Evolutionary conservation across 2,888 invertebrate genomes (phyloP), one percentile per base, ranked within the genome.

Genomic region (Watsonalla cultraria): DNA sequence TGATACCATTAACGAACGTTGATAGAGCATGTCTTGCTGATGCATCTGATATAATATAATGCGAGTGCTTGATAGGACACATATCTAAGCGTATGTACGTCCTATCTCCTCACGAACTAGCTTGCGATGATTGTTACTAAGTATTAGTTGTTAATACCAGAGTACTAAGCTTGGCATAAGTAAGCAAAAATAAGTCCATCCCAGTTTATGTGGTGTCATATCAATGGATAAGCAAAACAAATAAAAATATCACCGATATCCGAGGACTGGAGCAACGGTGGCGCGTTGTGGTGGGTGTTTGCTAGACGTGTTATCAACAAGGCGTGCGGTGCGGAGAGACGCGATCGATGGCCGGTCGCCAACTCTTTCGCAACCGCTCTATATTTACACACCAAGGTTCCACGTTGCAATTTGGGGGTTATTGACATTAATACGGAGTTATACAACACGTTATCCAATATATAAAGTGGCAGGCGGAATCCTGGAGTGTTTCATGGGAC

Each of bases 321-420:
- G 62, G 72, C 75, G 75, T 72, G 67, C 68, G 42, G 42, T 42
- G 11, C 8, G 42, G 73, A 65, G 62, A 70, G 72, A 69, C 71
- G 66, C 67, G 66, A 76, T 87, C 67, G 66, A 76, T 87, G 90
- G 90, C 85, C 64, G 58, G 58, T 70, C 74, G 89, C 90, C 90
- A 90, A 86, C 70, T 78, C 77, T 89, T 86, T 88, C 86, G 84
- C 82, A 88, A 88, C 75, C 60, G 69, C 67, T 80, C 82, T 88
- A 88, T 80, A 82, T 85, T 80, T 87, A 84, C 68, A 62, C 74
- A 74, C 80, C 86, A 89, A 88, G 89, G 88, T 87, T 86, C 78
- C 78, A 78, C 78, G 76, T 81, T 82, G 83, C 82, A 83, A 82
- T 89, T 88, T 86, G 84, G 82, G 80, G 90, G 90, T 90, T 89